Evolutionary conservation across 53 echinoderm and acorn worm genomes (phyloP), one percentile per base, ranked within the genome.

Genomic region (Pentamera pediparva): DNA sequence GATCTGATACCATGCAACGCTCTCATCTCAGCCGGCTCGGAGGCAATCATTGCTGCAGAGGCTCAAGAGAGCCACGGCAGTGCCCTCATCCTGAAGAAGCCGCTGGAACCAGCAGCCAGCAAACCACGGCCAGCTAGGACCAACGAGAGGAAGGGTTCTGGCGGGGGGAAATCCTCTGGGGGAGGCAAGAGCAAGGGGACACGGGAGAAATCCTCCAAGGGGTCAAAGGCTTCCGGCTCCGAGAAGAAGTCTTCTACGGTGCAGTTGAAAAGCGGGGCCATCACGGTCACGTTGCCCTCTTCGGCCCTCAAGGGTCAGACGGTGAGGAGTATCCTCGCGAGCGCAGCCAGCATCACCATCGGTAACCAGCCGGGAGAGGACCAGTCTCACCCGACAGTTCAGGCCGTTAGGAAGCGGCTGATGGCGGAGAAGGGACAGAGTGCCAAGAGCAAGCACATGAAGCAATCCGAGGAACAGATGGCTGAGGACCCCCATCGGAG

Each of bases 271-370:
- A 70, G 84, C 30, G 78, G 73, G 17, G 62, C 70, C 6, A 78
- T 77, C 18, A 84, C 78, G 13, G 78, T 84, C 12, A 84, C 84
- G 26, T 57, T 84, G n/a, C 84, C 84, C 32, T 77, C 71, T 3
- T 77, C 77, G 5, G 84, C 84, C 21, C 57, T 84, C 5, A 84
- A 84, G 54, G 84, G 84, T 5, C 84, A 84, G 39, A 84, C 84
- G 3, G 84, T 84, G 38, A 67, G 76, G 18, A 83, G 83, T 31
- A 83, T 83, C 39, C 52, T 83, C 11, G 83, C 83, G 17, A 83
- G 77, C 60, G 83, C 76, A 4, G 83, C 76, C 0, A 83, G 55
- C n/a, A 72, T 72, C 2, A 72, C 73, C 21, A 72, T 53, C 19
- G 73, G 52, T 9, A 72, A 72, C n/a, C 58, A 57, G 58, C 67